phyloP scores from a whole-genome alignment of 2,888 invertebrate species.

The Ochropacha duplaris region DNA sequence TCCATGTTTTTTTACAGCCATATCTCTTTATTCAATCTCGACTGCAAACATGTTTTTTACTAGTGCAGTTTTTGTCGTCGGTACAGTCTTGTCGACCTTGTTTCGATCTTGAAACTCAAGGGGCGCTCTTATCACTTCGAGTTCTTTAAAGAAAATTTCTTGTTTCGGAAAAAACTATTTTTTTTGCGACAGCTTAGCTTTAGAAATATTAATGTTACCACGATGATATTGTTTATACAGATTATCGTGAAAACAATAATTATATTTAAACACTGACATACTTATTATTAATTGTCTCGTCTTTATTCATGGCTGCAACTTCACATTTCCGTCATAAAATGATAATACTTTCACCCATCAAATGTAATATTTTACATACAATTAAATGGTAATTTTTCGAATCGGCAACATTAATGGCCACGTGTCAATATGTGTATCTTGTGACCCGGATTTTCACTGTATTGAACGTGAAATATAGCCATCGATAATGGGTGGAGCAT shows the following conservation, averaged over 20 bases:
- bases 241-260: neutral
- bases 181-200: too few species aligned
- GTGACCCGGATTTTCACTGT: conserved; percentile 19
- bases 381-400: conserved; percentile 56
- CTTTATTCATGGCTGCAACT: conserved; percentile 7
- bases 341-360: conserved; percentile 50
- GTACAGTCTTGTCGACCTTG: conserved; percentile 39
- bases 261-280: neutral
- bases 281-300: neutral
- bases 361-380: conserved; percentile 56
- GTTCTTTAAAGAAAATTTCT: neutral
- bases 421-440: conserved; percentile 3
- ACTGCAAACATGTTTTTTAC: conserved; percentile 18
- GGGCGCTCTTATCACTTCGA: neutral
- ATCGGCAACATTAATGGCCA: conserved; percentile 13
- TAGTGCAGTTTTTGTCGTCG: conserved; percentile 23
- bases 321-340: conserved; percentile 24
- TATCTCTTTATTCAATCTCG: conserved; percentile 24
- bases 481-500: conserved; percentile 10
- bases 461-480: conserved; percentile 16
- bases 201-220: too few species aligned
- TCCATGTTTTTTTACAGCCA: conserved; percentile 22
- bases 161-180: too few species aligned
- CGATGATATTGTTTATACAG: too few species aligned
- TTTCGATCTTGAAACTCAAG: conserved; percentile 39